phyloP scores from a whole-genome alignment of 2,113 vertebrate genomes.

The Alethe diademata region DNA sequence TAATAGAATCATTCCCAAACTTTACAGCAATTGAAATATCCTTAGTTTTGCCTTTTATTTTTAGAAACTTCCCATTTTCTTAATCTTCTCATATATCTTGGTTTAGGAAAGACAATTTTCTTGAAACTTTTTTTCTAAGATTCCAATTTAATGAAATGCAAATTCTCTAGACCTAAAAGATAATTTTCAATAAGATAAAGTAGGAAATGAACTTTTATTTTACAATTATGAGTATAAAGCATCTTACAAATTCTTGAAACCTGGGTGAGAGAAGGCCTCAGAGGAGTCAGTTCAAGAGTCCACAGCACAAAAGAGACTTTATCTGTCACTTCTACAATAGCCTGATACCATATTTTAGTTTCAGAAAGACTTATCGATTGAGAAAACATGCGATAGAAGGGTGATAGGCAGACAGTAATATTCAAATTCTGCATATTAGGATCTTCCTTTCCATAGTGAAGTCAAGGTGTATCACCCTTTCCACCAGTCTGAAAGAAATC shows the following conservation, averaged over 20 bases:
- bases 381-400: not conserved
- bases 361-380: not conserved
- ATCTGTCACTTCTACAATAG: not conserved
- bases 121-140: not conserved
- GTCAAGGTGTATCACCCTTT: not conserved
- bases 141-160: not conserved
- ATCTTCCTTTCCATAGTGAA: not conserved
- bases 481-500: not conserved
- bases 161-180: not conserved
- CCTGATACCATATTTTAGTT: not conserved
- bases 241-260: not conserved
- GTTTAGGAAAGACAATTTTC: not conserved
- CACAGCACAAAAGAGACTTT: not conserved
- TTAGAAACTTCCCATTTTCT: not conserved
- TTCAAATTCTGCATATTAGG: not conserved
- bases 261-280: not conserved
- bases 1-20: not conserved
- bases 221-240: not conserved
- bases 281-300: not conserved
- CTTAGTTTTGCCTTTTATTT: not conserved
- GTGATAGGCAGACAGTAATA: not conserved
- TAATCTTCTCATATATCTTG: not conserved
- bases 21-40: not conserved
- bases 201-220: not conserved
- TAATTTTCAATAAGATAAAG: not conserved